Evolutionary conservation across 2,113 vertebrate species (phyloP).

Genomic region (Noturus placidus): DNA sequence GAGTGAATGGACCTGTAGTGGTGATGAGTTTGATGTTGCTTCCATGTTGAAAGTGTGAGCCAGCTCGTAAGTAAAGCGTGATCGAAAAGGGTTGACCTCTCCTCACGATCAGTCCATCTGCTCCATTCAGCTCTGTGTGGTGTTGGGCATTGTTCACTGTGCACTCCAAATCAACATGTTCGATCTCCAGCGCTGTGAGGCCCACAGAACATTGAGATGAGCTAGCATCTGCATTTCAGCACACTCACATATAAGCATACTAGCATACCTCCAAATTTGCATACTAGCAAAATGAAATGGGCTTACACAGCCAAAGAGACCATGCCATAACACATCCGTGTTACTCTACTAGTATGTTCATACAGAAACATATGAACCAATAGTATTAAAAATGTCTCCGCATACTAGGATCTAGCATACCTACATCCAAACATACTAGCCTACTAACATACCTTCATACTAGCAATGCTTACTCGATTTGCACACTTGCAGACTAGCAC

Average conservation of each 20-base stretch:
- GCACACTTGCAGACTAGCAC: not conserved
- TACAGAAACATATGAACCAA: not conserved
- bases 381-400: not conserved
- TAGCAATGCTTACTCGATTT: not conserved
- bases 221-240: not conserved
- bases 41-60: conserved; percentile 61
- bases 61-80: conserved; percentile 70
- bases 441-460: not conserved
- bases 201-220: not conserved
- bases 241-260: not conserved
- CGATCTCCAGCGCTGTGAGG: conserved; percentile 73
- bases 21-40: conserved; percentile 69
- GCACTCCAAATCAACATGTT: conserved; percentile 76
- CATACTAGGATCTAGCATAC: not conserved
- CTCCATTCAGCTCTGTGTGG: conserved; percentile 66
- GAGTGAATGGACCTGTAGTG: conserved; percentile 69
- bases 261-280: not conserved
- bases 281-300: not conserved
- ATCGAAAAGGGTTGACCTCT: conserved; percentile 82
- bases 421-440: not conserved
- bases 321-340: too few relatives aligned
- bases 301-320: not conserved
- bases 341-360: not conserved
- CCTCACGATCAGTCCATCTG: conserved; percentile 74
- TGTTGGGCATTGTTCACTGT: conserved; percentile 76